A percentile compares a stretch with the other conserved stretches of the same genome.
These are phyloP conservation scores for Acrocephalus arundinaceus DNA, from an alignment of 2,113 vertebrate genomes.

Conservation along the genomic window DNA sequence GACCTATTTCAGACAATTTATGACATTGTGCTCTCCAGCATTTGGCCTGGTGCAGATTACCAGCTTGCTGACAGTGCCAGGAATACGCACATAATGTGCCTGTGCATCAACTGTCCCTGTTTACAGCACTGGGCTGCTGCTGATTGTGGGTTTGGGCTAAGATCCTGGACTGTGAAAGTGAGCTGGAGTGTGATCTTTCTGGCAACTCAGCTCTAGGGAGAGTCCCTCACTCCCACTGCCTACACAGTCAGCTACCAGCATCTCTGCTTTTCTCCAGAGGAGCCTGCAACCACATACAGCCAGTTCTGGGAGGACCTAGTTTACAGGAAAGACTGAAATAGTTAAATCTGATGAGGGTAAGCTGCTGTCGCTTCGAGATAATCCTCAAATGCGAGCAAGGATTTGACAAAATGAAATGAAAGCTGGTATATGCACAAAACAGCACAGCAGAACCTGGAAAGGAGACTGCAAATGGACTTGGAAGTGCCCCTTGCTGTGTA, in stretches of 20 bases:
- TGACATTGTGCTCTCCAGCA: background rate
- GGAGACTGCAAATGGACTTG: background rate
- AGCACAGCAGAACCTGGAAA: background rate
- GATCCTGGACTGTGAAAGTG: background rate
- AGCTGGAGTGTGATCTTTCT: background rate
- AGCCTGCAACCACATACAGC: background rate
- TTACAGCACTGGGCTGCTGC: background rate
- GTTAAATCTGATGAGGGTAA: background rate
- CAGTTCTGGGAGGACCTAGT: background rate
- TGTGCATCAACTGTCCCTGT: background rate
- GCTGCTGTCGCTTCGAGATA: background rate
- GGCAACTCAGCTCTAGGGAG: background rate
- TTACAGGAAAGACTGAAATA: background rate
- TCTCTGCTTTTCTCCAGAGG: background rate
- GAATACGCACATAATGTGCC: background rate
- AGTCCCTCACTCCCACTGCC: background rate
- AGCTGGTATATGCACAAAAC: background rate
- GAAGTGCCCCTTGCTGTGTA: background rate
- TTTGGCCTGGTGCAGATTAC: background rate
- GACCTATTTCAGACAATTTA: background rate
- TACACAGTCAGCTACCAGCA: background rate
- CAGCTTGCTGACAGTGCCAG: background rate
- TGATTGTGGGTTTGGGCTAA: background rate
- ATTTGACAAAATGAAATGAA: background rate
- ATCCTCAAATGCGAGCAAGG: background rate